phyloP scores from a whole-genome alignment of 2,113 vertebrate species.

The Pangasianodon gigas region DNA sequence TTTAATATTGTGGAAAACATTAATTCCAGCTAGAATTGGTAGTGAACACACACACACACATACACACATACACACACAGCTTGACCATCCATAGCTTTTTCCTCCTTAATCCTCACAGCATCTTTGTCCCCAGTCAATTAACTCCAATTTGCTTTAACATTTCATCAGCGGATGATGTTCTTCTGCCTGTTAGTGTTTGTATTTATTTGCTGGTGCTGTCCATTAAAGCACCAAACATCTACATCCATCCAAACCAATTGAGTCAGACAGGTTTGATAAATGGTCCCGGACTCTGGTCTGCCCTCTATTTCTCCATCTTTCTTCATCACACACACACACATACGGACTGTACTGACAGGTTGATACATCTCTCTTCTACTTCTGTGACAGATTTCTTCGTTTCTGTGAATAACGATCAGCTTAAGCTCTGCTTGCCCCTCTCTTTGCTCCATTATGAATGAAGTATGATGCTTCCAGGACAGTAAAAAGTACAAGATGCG shows the following conservation, averaged over 20 bases:
- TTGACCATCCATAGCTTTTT: background rate
- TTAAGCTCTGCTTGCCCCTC: background rate
- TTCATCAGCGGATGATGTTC: background rate
- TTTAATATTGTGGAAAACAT: background rate
- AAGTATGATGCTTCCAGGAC: background rate
- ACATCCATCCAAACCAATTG: background rate
- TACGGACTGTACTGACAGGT: background rate
- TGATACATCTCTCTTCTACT: background rate
- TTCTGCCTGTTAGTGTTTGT: background rate
- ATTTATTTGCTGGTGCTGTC: background rate
- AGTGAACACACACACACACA: background rate
- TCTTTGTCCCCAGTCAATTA: conserved; percentile 2
- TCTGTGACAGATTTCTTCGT: background rate
- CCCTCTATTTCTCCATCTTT: background rate
- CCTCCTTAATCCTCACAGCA: background rate
- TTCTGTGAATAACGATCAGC: background rate
- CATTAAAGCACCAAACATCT: background rate
- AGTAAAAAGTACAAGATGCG: background rate
- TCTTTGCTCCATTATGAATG: background rate
- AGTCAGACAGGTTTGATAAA: conserved; percentile 5
- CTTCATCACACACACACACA: background rate
- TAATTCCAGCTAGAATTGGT: background rate
- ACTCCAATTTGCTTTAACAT: background rate
- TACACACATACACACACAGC: background rate
- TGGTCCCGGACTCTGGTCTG: background rate